Evolutionary conservation across 1,140 invertebrate genomes (phyloP).

Genomic region (Drosophila erecta): DNA sequence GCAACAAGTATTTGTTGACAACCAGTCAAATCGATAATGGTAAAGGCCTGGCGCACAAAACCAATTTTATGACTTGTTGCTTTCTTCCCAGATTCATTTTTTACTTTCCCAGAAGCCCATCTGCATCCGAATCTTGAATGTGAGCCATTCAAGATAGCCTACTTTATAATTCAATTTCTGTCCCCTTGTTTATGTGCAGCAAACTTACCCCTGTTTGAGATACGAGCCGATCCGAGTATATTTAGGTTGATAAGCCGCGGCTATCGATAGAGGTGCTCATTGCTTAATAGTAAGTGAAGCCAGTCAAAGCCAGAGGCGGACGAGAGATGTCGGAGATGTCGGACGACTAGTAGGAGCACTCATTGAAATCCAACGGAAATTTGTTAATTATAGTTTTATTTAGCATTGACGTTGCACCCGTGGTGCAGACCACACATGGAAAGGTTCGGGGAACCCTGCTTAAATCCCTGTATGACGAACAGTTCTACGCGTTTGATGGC

Average conservation of each 20-base stretch:
- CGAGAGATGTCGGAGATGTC: conserved; percentile 33
- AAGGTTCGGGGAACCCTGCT: conserved; percentile 51
- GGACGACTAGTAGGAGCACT: conserved; percentile 36
- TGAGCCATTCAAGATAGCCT: not conserved
- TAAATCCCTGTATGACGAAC: conserved; percentile 54
- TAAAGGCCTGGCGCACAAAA: too few relatives aligned
- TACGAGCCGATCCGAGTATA: conserved; percentile 19
- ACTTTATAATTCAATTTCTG: not conserved
- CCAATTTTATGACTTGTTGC: too few relatives aligned
- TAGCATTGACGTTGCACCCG: conserved; percentile 40
- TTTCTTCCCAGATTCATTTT: too few relatives aligned
- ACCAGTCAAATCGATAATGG: too few relatives aligned
- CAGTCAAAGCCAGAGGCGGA: conserved; percentile 12
- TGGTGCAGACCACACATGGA: conserved; percentile 61
- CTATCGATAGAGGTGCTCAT: conserved; percentile 16
- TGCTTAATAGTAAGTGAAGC: not conserved
- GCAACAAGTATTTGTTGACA: too few relatives aligned
- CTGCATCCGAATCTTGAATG: too few relatives aligned
- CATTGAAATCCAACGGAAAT: too few relatives aligned
- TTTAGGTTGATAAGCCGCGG: conserved; percentile 26
- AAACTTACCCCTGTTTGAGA: conserved; percentile 20
- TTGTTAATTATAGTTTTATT: not conserved
- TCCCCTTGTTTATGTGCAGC: not conserved
- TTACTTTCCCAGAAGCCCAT: too few relatives aligned
- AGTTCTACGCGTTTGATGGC: conserved; percentile 70